Conservation (phyloP, 2,113 vertebrate species). For the Pandion haliaetus region DNA sequence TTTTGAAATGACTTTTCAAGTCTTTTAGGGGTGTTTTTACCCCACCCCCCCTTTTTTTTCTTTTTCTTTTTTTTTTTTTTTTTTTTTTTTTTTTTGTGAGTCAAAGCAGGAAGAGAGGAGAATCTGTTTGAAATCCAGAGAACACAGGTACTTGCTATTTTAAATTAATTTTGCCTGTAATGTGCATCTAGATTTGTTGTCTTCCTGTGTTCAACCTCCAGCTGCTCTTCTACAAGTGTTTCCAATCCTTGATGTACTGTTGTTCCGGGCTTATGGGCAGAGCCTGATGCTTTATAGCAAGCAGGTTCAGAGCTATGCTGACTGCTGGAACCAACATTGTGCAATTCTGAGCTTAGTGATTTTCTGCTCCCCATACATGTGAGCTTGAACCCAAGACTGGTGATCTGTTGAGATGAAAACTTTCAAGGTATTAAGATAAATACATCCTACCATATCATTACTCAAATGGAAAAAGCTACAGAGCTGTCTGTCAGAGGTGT, state of each 20-base stretch:
- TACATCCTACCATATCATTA: background rate
- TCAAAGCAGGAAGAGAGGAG: background rate
- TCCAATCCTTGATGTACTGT: background rate
- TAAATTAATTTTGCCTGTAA: background rate
- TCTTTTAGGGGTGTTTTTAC: background rate
- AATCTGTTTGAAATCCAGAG: background rate
- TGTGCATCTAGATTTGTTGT: background rate
- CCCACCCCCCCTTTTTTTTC: background rate
- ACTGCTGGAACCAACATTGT: conserved; percentile 45
- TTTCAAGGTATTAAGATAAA: background rate
- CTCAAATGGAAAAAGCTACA: background rate
- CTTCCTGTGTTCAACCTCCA: background rate
- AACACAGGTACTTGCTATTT: background rate
- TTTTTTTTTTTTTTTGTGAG: background rate
- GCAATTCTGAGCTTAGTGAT: background rate
- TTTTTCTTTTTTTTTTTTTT: background rate
- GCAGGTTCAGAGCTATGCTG: background rate
- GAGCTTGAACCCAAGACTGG: background rate
- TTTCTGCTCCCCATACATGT: background rate
- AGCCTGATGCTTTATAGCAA: background rate
- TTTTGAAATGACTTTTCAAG: background rate
- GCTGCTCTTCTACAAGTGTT: background rate
- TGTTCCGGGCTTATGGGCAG: background rate
- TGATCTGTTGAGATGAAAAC: conserved; percentile 57
- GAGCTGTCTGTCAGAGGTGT: background rate